Percentiles rank a stretch among this genome's conserved stretches.
phyloP scores from a whole-genome alignment of 1,140 invertebrate genomes.

The Coptotermes formosanus region DNA sequence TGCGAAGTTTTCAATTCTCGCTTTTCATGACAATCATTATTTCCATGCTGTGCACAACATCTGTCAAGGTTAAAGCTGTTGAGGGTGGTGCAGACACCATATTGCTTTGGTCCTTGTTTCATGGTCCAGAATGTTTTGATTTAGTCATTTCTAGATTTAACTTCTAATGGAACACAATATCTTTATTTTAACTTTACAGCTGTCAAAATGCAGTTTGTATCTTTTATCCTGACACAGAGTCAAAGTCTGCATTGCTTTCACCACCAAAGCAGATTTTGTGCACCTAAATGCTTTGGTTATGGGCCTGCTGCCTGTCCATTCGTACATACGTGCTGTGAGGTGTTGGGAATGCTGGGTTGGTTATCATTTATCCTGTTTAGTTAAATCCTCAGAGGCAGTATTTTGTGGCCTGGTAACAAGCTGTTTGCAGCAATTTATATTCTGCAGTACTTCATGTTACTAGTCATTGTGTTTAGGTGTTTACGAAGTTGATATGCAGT shows the following conservation, averaged over 20 bases:
- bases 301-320: constrained; percentile 12
- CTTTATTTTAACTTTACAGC: too few relatives aligned
- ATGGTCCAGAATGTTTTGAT: too few relatives aligned
- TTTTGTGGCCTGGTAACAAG: not conserved
- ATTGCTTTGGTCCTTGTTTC: too few relatives aligned
- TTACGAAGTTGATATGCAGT: not conserved
- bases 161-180: too few relatives aligned
- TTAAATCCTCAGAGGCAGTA: not conserved
- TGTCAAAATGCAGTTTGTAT: too few relatives aligned
- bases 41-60: not conserved
- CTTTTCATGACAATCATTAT: constrained; percentile 1
- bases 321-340: not conserved
- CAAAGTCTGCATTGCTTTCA: too few relatives aligned
- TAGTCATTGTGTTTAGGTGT: not conserved
- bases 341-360: constrained; percentile 2
- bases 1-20: not conserved
- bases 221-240: too few relatives aligned
- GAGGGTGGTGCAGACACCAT: not conserved
- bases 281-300: not conserved
- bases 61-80: not conserved
- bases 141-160: too few relatives aligned
- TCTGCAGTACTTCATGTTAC: not conserved
- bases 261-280: not conserved
- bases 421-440: not conserved
- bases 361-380: not conserved